Base-by-base conservation (phyloP, 2,113 vertebrate genomes). In the Garra rufa region DNA sequence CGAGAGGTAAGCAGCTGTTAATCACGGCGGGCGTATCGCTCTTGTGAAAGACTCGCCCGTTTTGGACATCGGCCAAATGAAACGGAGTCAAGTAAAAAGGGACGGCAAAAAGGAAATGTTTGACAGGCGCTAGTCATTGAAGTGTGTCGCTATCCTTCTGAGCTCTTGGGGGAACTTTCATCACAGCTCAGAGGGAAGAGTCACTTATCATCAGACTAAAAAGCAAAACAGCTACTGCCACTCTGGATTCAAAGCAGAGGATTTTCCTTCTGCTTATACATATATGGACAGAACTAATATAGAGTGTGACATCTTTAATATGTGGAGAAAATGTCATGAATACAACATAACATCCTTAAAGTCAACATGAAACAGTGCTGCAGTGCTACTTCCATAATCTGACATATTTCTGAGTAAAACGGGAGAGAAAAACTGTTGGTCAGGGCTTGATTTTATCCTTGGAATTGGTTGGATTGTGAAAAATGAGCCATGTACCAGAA, bases 21-120 rank as follows among this genome's bases (percentile, higher is more conserved):
- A 86, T 76, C 76, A 77, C 13, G 19, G 43, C 21, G 15, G 57
- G 57, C 70, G n/a, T 50, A 86, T 82, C 70, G 3, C 38, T 78
- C 61, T 59, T 24, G 19, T 71, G 38, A 83, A 74, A 76, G 75
- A 41, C 65, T 63, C 55, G 69, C 46, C 61, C 70, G 24, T 65
- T 86, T 76, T 89, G 86, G 82, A 83, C 80, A 71, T 83, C 75
- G 65, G 79, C 83, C 69, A 87, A 80, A 82, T 67, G 76, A 81
- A 59, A 63, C 26, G 6, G 41, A 83, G 50, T 71, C 71, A 69
- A 69, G 77, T 63, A 76, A 69, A 61, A 80, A 77, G 81, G 82
- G 17, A 59, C 1, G n/a, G 34, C 19, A 11, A 48, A 69, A 73
- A 57, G 61, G 34, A n/a, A 26, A 34, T 50, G n/a, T 84, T 82